Evolutionary conservation across 1,140 invertebrate species (phyloP), one percentile per base, ranked within the genome.

Genomic region (Macrocentrus cingulum): DNA sequence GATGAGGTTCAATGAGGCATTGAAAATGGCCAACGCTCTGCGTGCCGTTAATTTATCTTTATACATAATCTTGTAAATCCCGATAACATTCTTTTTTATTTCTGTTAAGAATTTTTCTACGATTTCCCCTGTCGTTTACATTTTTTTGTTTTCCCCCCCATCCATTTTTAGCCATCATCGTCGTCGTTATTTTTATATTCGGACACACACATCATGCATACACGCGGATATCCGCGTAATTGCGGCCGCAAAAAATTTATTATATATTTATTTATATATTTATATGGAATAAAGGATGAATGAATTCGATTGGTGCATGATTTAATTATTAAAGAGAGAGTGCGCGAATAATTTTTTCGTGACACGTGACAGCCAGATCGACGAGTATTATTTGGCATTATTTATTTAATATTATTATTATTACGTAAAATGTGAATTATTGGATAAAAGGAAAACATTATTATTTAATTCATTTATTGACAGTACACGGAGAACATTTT

Each of bases 1-100:
- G 71, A 77, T 79, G 75, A 78, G 74, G 73, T 78, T n/a, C 71
- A 78, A 79, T 77, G 77, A 79, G 77, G 76, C 75, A 76, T 77
- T 74, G 69, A 74, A 75, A 71, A 68, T 77, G 71, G 71, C 76
- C 58, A 66, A 69, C 69, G 71, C 72, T 73, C 70, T 68, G 70
- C 72, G 72, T 65, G 69, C 72, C 69, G 61, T 66, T 69, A 68
- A 69, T 69, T 65, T 56, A 56, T 50, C 59, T 50, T 29, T 53
- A 34, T 22, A 42, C n/a, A 22, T 56, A 59, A 59, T 60, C 61
- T 60, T 59, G 36, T 50, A 52, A 56, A 63, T 56, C 37, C 61
- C 53, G 37, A 45, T 56, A 60, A 53, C 49, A 49, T 59, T 63
- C 34, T 20, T 18, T 53, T 57, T 50, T 8, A 42, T 22, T 53